phyloP scores from a whole-genome alignment of 1,140 invertebrate species.

The Bombus affinis region DNA sequence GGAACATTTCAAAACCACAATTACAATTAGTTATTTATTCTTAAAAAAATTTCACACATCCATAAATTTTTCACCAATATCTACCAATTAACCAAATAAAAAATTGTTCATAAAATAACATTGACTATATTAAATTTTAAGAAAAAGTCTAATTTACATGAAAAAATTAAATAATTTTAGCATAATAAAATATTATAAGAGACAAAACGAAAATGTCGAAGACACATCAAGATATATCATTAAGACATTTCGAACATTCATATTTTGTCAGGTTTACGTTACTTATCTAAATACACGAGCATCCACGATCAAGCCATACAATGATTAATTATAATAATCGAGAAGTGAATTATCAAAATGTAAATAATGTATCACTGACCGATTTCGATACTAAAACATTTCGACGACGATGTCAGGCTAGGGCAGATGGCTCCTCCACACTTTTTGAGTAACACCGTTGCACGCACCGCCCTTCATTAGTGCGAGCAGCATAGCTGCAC shows the following conservation, averaged over 20 bases:
- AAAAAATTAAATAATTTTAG: neutral
- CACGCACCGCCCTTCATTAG: slow-evolving; percentile 68
- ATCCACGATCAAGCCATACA: neutral
- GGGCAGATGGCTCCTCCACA: slow-evolving; percentile 64
- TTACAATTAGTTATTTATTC: neutral
- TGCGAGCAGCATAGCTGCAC: slow-evolving; percentile 66
- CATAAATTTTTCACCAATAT: neutral
- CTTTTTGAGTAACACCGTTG: slow-evolving; percentile 51
- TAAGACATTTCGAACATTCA: neutral
- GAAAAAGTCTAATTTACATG: neutral
- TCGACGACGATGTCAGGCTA: slow-evolving; percentile 45
- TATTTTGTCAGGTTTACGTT: neutral
- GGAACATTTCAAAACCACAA: slow-evolving; percentile 55
- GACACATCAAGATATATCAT: neutral
- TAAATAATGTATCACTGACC: slow-evolving; percentile 48
- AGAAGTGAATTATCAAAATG: neutral
- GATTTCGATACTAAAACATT: slow-evolving; percentile 55
- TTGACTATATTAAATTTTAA: neutral
- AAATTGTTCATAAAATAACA: neutral
- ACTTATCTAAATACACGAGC: neutral
- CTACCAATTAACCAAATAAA: neutral
- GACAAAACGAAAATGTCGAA: neutral
- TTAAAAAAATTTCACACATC: neutral
- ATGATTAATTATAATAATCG: neutral
- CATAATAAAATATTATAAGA: neutral